Base-by-base conservation (phyloP, 2,113 vertebrate genomes). In the Apistogramma diplotaenia region DNA sequence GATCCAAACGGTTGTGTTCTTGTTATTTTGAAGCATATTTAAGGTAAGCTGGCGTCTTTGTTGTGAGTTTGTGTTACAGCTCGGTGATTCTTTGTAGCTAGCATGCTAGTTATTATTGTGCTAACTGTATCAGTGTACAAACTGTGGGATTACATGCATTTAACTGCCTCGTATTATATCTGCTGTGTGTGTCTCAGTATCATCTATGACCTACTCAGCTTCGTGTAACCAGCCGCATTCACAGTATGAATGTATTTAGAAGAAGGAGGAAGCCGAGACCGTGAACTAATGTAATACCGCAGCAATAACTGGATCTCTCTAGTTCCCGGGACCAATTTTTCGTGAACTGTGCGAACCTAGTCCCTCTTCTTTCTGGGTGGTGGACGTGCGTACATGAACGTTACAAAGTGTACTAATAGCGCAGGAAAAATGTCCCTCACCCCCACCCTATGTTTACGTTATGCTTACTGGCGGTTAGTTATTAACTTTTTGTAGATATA, bases 11-110 rank as follows among this genome's bases (percentile, higher is more conserved):
- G 0, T 19, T 11, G 15, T 6, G 9, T 13, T 40, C 13, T 6
- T 9, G 0, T 23, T 10, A 13, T 31, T 27, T 29, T 21, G 18
- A 79, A 79, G 21, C 37, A 23, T 12, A 11, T 49, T 7, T 8
- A 46, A 84, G 91, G 93, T 93, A 80, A 89, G 88, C 12, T 27
- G 4, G 0, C 13, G 16, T 23, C 3, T 70, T 46, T 29, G 25
- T 0, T 46, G 10, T 0, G 29, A 3, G 2, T 15, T 78, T 53
- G 3, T 33, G 3, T n/a, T 51, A 19, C 67, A 18, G 19, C 3
- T 2, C 7, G 3, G 27, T 58, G 13, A 6, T 15, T 2, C 10
- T 35, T 53, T 59, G 8, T 40, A 10, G 21, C 13, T 60, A 79
- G 21, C 23, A 54, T 79, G 61, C 33, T 79, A 89, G 59, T 16